Percentiles rank a stretch among this genome's conserved stretches.
Conservation (phyloP, 37 sponge, comb jelly and placozoan genomes). For the Ephydatia muelleri region DNA sequence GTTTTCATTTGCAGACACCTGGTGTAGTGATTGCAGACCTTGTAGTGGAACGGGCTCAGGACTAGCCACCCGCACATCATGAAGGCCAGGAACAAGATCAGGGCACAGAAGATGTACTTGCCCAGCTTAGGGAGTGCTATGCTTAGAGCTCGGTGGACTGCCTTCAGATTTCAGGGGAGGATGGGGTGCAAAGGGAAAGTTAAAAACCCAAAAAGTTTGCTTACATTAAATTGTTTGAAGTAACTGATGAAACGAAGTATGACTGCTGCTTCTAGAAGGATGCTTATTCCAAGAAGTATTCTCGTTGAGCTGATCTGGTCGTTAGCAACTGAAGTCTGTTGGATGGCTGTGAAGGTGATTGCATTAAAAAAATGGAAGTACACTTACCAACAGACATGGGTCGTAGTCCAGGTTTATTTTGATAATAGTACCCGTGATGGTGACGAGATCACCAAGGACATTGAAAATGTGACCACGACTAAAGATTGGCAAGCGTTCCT, state of each 20-base stretch:
- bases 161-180: slow-evolving; percentile 20
- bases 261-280: slow-evolving; percentile 35
- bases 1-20: too few relatives aligned
- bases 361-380: background rate
- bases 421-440: slow-evolving; percentile 26
- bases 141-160: slow-evolving; percentile 41
- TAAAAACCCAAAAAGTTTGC: background rate
- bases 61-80: slow-evolving; percentile 49
- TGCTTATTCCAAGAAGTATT: slow-evolving; percentile 43
- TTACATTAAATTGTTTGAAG: slow-evolving; percentile 59
- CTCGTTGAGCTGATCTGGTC: slow-evolving; percentile 2
- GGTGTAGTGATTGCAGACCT: slow-evolving; percentile 19
- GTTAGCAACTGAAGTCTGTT: background rate
- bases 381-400: background rate
- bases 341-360: background rate
- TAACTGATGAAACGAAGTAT: slow-evolving; percentile 51
- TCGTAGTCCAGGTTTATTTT: slow-evolving; percentile 37
- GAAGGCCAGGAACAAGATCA: slow-evolving; percentile 55
- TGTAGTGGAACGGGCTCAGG: slow-evolving; percentile 44
- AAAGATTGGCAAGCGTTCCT: slow-evolving; percentile 48
- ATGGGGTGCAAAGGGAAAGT: background rate
- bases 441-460: slow-evolving; percentile 31
- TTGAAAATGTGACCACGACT: slow-evolving; percentile 24
- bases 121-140: slow-evolving; percentile 46
- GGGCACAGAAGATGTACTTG: slow-evolving; percentile 53